Evolutionary conservation across 2,113 vertebrate species (phyloP), one percentile per base, ranked within the genome.

Genomic region (Pavo muticus): DNA sequence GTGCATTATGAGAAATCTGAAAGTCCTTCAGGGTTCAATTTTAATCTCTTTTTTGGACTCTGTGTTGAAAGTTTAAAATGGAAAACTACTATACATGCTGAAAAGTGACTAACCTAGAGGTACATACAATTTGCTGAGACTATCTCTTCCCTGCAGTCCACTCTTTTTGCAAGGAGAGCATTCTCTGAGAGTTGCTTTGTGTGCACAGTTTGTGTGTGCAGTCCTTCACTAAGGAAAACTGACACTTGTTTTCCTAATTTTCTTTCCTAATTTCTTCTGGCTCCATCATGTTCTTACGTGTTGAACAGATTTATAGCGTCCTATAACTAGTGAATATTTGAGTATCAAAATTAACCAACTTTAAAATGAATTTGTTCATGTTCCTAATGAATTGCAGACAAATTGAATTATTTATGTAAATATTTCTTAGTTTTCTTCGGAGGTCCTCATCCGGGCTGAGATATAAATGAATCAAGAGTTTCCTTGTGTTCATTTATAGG

Each of bases 1-100:
- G 11, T 81, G 65, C 61, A 25, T 94, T 93, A 93, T 84, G 86
- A 84, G 83, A 59, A 91, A 94, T 73, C 76, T 91, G 50, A 37
- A 96, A 94, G 83, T 50, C 84, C 84, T 91, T 71, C 76, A 72
- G 90, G 65, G 59, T 73, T 19, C 81, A 76, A 17, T 72, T 83
- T 79, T 47, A 39, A 47, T 87, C 29, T 61, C 50, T 61, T 63
- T 54, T 63, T 76, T 84, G 29, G 80, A 54, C 5, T 2, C 30
- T 17, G 0, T 60, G 37, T 56, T 75, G 17, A 52, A 84, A 84
- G 74, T 84, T 87, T 72, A n/a, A 90, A 79, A 71, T 86, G 52
- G 56, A 81, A 88, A 94, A 48, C 30, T 48, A 14, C 32, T 76
- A 12, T 79, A 19, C 29, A 3, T 35, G 37, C 65, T 47, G 87